phyloP scores from a whole-genome alignment of 2,797 vertebrate species.

The Columba guinea region DNA sequence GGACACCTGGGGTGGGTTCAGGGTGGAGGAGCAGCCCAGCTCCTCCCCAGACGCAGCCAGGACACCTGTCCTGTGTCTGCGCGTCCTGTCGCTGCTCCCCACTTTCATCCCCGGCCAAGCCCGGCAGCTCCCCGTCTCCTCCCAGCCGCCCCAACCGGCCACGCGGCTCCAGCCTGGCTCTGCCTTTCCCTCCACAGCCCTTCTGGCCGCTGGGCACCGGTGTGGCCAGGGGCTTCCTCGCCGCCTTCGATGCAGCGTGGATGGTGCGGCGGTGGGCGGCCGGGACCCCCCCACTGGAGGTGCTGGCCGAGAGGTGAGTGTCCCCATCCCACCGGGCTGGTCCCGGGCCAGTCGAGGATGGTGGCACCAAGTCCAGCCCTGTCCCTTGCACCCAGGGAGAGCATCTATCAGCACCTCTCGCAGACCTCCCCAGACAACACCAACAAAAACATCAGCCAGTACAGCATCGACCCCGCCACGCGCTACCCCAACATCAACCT shows the following conservation, averaged over 20 bases:
- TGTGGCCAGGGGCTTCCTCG: conserved; percentile 91
- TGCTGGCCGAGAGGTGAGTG: conserved; percentile 89
- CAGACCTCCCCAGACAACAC: conserved; percentile 94
- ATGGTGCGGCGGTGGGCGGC: conserved; percentile 91
- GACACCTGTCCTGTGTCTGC: no score
- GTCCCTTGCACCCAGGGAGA: conserved; percentile 80
- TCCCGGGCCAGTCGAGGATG: accelerated
- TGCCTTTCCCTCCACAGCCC: conserved; percentile 77
- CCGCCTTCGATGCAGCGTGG: conserved; percentile 90
- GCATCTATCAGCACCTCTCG: conserved; percentile 90
- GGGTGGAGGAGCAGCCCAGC: not conserved
- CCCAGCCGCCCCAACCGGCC: not conserved
- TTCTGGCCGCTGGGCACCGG: conserved; percentile 97
- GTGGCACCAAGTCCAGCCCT: not conserved
- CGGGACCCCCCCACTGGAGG: conserved; percentile 78
- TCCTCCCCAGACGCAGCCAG: not conserved
- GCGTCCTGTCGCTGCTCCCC: not conserved
- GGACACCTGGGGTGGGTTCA: not conserved
- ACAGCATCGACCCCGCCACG: conserved; percentile 88
- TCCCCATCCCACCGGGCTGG: accelerated
- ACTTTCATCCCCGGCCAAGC: conserved; percentile 43
- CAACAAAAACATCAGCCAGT: conserved; percentile 84
- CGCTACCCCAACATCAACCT: conserved; percentile 90
- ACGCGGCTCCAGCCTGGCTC: not conserved
- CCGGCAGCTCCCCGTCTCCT: not conserved